Evolutionary conservation across 2,888 invertebrate species (phyloP).

Genomic region (Napeogenes inachia): DNA sequence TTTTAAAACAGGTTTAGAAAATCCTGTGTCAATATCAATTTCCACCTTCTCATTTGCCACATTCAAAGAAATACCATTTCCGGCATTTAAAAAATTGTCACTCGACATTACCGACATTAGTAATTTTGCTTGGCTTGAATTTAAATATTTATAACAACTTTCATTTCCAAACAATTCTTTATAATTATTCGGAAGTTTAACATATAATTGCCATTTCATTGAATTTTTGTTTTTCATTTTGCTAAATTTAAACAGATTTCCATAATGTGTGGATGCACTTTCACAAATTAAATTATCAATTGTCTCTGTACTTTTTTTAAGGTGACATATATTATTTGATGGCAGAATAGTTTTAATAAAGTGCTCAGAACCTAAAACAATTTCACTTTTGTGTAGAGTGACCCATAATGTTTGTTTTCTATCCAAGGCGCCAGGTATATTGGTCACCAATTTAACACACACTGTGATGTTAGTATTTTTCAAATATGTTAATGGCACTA

Average conservation of each 20-base stretch:
- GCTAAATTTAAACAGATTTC: constrained; percentile 45
- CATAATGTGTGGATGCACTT: constrained; percentile 37
- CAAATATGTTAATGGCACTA: constrained; percentile 44
- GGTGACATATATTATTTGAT: constrained; percentile 27
- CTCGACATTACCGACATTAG: constrained; percentile 42
- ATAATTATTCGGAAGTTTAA: constrained; percentile 50
- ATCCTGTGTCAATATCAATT: constrained; percentile 48
- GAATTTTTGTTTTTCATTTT: constrained; percentile 17
- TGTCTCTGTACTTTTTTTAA: constrained; percentile 38
- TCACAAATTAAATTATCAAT: constrained; percentile 43
- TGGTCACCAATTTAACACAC: constrained; percentile 47
- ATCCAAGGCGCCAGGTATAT: constrained; percentile 51
- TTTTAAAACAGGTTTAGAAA: constrained; percentile 44
- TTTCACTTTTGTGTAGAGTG: constrained; percentile 45
- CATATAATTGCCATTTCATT: constrained; percentile 41
- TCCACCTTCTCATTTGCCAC: constrained; percentile 44
- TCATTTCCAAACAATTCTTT: constrained; percentile 40
- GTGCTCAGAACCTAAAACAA: constrained; percentile 49
- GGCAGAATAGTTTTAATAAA: constrained; percentile 45
- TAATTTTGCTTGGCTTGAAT: constrained; percentile 37
- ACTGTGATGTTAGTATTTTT: constrained; percentile 39
- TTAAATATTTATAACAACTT: constrained; percentile 33
- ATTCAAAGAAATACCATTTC: constrained; percentile 39
- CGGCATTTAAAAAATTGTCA: constrained; percentile 49
- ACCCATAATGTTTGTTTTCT: constrained; percentile 49